These are phyloP conservation scores for Enteromius mattozi DNA, from an alignment of 2,797 vertebrate genomes.

Conservation along the genomic window DNA sequence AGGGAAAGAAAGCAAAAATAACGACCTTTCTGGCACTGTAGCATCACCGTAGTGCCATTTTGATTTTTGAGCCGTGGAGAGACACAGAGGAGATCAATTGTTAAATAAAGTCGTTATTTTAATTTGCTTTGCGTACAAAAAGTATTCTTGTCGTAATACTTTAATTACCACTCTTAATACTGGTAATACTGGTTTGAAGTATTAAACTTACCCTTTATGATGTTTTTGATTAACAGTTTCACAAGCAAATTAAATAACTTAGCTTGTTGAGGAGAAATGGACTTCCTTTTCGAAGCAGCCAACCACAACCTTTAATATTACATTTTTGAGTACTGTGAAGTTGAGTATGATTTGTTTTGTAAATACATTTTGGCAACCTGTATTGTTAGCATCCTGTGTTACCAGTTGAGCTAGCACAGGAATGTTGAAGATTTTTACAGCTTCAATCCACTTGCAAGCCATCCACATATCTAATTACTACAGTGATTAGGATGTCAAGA, in stretches of 20 bases:
- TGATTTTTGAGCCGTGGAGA: too few species aligned
- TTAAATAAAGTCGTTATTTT: too few species aligned
- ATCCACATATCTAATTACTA: constrained; percentile 15
- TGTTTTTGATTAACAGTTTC: not conserved
- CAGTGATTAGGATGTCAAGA: constrained; percentile 35
- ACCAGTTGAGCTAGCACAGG: not conserved
- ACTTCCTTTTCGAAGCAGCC: not conserved
- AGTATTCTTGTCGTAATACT: too few species aligned
- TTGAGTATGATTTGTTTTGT: constrained; percentile 2
- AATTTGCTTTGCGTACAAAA: too few species aligned
- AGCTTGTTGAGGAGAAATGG: not conserved
- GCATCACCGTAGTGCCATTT: too few species aligned
- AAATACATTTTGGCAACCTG: not conserved
- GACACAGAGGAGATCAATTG: too few species aligned
- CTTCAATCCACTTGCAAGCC: not conserved
- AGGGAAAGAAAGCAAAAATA: too few species aligned
- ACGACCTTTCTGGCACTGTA: too few species aligned
- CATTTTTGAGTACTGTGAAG: not conserved
- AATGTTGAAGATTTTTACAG: not conserved
- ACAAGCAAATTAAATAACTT: not conserved
- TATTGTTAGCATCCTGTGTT: not conserved
- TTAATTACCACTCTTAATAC: too few species aligned
- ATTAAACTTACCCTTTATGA: not conserved
- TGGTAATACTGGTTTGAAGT: too few species aligned
- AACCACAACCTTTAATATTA: not conserved